phyloP scores from a whole-genome alignment of 2,113 vertebrate genomes.

The Alligator mississippiensis region DNA sequence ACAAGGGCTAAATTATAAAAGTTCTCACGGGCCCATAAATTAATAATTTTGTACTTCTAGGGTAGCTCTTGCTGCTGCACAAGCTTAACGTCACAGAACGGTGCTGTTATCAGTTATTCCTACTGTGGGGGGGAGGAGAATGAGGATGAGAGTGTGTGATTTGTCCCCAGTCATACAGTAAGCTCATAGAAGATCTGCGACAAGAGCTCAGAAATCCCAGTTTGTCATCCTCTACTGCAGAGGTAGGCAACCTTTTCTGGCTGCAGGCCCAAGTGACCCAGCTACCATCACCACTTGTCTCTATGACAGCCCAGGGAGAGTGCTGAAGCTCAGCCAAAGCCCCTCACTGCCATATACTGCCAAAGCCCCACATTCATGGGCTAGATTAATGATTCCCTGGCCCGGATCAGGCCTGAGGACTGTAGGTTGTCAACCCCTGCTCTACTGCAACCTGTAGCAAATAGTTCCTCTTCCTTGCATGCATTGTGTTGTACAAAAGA shows the following conservation, averaged over 20 bases:
- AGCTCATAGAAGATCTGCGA: not conserved
- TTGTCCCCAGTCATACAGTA: not conserved
- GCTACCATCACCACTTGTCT: no score
- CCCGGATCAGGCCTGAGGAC: no score
- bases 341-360: no score
- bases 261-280: no score
- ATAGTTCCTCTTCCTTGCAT: not conserved
- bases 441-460: not conserved
- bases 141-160: not conserved
- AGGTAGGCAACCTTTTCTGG: not conserved
- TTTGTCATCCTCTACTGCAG: not conserved
- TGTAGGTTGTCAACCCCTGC: no score
- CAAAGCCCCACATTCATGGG: no score
- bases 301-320: no score
- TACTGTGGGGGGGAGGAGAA: not conserved
- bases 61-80: not conserved
- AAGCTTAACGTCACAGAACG: not conserved
- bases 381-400: no score
- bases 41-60: constrained; percentile 24
- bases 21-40: constrained; percentile 14
- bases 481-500: no score
- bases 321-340: no score
- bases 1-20: not conserved
- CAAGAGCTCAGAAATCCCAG: not conserved
- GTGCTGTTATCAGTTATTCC: not conserved